Conservation (phyloP, 2,888 invertebrate species). For the Plebejus anna region DNA sequence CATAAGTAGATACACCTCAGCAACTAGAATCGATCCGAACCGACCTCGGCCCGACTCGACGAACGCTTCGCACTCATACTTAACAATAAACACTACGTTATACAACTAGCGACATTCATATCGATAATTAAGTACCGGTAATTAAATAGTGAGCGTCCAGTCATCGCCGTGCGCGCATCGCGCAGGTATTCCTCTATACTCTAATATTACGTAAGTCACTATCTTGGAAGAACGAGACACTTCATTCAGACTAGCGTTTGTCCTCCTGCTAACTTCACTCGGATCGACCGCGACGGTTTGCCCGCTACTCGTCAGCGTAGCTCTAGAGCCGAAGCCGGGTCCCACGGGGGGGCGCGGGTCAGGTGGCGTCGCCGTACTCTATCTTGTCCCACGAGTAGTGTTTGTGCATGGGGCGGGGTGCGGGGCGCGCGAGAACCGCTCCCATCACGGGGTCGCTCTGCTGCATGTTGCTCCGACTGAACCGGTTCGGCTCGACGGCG, state of each 20-base stretch:
- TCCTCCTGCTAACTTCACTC: slow-evolving; percentile 38
- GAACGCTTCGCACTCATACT: slow-evolving; percentile 55
- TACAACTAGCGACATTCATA: slow-evolving; percentile 69
- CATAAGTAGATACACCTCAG: slow-evolving; percentile 72
- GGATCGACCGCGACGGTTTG: background rate
- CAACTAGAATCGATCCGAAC: slow-evolving; percentile 71
- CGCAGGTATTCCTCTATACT: slow-evolving; percentile 49
- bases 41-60: slow-evolving; percentile 53
- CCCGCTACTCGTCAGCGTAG: slow-evolving; percentile 21
- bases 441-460: slow-evolving; percentile 87
- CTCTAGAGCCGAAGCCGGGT: slow-evolving; percentile 42
- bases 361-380: slow-evolving; percentile 85
- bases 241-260: slow-evolving; percentile 58
- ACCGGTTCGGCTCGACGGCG: slow-evolving; percentile 69
- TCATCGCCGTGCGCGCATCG: slow-evolving; percentile 63
- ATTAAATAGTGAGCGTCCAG: slow-evolving; percentile 39
- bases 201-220: slow-evolving; percentile 53
- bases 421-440: slow-evolving; percentile 80
- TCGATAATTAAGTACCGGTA: slow-evolving; percentile 65
- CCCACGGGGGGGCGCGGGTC: slow-evolving; percentile 50
- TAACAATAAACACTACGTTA: slow-evolving; percentile 55
- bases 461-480: slow-evolving; percentile 70
- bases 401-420: slow-evolving; percentile 78
- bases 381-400: slow-evolving; percentile 88
- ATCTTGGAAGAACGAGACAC: slow-evolving; percentile 63